These are phyloP conservation scores for Drosophila neonasuta DNA, from an alignment of 2,888 invertebrate genomes.

Conservation along the genomic window DNA sequence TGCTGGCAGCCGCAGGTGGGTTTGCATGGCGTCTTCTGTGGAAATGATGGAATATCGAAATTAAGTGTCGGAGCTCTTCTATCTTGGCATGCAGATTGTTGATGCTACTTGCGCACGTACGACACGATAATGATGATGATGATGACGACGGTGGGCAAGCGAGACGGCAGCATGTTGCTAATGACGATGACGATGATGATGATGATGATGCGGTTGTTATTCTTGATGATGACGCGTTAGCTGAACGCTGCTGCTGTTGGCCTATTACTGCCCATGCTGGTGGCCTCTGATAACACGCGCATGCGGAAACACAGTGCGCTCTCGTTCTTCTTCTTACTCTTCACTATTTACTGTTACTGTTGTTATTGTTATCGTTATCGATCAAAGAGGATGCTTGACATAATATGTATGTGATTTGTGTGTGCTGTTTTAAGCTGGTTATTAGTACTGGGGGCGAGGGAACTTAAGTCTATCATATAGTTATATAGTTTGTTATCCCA, in stretches of 20 bases:
- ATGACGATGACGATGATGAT: slow-evolving; percentile 23
- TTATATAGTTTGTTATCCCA: slow-evolving; percentile 11
- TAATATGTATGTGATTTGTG: slow-evolving; percentile 1
- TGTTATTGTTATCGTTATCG: slow-evolving; percentile 3
- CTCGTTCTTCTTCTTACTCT: neutral
- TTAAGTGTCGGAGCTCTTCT: slow-evolving; percentile 39
- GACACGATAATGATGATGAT: slow-evolving; percentile 63
- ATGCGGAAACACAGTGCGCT: slow-evolving; percentile 47
- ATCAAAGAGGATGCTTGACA: slow-evolving; percentile 16
- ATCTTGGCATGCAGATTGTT: slow-evolving; percentile 40
- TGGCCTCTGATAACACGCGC: slow-evolving; percentile 40
- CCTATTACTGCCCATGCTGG: slow-evolving; percentile 20
- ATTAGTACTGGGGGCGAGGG: slow-evolving; percentile 6
- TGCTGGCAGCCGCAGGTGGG: slow-evolving; percentile 63
- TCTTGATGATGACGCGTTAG: slow-evolving; percentile 41
- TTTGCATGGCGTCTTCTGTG: slow-evolving; percentile 66
- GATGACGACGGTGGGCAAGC: slow-evolving; percentile 40
- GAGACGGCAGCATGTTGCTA: slow-evolving; percentile 2
- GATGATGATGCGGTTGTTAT: slow-evolving; percentile 30
- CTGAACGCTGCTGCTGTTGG: slow-evolving; percentile 40
- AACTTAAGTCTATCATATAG: neutral
- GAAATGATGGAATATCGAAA: slow-evolving; percentile 49
- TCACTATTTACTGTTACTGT: neutral
- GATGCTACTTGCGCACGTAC: slow-evolving; percentile 61
- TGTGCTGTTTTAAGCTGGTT: slow-evolving; percentile 16